Evolutionary conservation across 2,113 vertebrate species (phyloP).

Genomic region (Phyllopteryx taeniolatus): DNA sequence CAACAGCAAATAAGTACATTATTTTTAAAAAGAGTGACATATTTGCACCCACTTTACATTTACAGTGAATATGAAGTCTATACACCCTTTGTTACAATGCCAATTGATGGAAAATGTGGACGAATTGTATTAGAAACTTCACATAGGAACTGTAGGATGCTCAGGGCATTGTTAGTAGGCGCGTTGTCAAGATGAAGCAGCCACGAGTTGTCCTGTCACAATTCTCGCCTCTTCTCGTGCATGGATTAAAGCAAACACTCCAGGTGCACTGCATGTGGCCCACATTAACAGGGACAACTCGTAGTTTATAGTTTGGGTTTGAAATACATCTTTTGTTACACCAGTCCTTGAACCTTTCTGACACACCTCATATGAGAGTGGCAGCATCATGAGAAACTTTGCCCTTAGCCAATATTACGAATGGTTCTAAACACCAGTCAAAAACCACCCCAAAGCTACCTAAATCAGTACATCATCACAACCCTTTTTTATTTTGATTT

Average conservation of each 20-base stretch:
- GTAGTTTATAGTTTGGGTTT: not conserved
- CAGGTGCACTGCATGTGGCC: not conserved
- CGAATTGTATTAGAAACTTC: not conserved
- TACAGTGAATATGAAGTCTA: not conserved
- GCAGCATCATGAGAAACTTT: not conserved
- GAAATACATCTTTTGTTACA: not conserved
- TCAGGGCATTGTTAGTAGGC: too few relatives aligned
- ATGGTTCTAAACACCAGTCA: not conserved
- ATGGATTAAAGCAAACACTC: not conserved
- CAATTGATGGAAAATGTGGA: not conserved
- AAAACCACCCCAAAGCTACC: not conserved
- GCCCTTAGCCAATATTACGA: not conserved
- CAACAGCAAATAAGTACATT: conserved; percentile 4
- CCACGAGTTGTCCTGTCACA: not conserved
- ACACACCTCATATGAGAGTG: not conserved
- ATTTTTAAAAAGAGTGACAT: conserved; percentile 18
- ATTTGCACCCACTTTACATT: conserved; percentile 7
- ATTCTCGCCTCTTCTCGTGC: not conserved
- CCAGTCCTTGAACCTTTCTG: not conserved
- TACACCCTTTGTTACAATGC: not conserved
- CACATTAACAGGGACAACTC: too few relatives aligned
- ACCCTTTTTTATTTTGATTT: not conserved
- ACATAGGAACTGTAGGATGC: not conserved
- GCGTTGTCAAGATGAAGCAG: not conserved
- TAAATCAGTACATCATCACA: not conserved